Evolutionary conservation across 2,888 invertebrate species (phyloP).

Genomic region (Itoplectis maculator): DNA sequence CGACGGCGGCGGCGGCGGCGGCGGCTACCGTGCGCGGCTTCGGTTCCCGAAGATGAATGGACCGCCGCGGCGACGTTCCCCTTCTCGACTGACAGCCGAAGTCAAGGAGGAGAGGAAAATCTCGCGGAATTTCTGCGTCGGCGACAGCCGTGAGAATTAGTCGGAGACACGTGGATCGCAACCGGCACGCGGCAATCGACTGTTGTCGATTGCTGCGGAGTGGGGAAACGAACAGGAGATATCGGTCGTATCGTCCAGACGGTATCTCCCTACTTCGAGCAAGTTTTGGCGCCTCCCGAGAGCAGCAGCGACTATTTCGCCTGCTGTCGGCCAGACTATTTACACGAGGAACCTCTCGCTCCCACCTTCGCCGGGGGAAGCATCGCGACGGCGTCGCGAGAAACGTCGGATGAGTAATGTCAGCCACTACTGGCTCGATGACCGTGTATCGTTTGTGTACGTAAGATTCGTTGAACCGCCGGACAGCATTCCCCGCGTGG

Average conservation of each 20-base stretch:
- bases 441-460: neutral
- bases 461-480: conserved; percentile 54
- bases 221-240: conserved; percentile 56
- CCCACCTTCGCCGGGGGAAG: conserved; percentile 12
- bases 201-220: too few species aligned
- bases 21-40: neutral
- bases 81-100: too few species aligned
- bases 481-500: conserved; percentile 8
- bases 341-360: neutral
- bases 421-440: conserved; percentile 19
- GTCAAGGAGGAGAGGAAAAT: too few species aligned
- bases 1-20: too few species aligned
- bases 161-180: conserved; percentile 49
- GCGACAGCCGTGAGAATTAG: neutral
- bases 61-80: conserved; percentile 16
- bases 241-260: conserved; percentile 60
- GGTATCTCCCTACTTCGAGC: conserved; percentile 71
- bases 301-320: neutral
- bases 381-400: conserved; percentile 2
- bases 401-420: conserved; percentile 39
- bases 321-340: neutral
- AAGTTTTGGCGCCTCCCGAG: conserved; percentile 72
- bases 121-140: neutral
- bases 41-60: conserved; percentile 27
- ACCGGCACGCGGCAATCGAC: conserved; percentile 75